phyloP scores from a whole-genome alignment of 2,888 invertebrate genomes.

The Rhagophthalmus giganteus region DNA sequence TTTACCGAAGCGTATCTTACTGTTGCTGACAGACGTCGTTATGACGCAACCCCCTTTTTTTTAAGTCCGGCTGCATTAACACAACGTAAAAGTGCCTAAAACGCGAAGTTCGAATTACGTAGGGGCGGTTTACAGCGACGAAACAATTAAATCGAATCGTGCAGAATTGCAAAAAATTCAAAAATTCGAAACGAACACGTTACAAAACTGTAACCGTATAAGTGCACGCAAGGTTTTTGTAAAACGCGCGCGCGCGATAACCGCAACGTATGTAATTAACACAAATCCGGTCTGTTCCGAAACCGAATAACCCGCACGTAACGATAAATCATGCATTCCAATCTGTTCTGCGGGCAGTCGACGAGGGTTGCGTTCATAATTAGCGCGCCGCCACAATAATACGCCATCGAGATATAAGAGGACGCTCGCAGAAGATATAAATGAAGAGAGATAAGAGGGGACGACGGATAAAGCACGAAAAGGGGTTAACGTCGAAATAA shows the following conservation, averaged over 20 bases:
- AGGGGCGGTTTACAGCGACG: too few relatives aligned
- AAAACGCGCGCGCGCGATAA: conserved; percentile 10
- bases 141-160: too few relatives aligned
- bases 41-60: too few relatives aligned
- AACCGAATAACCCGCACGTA: conserved; percentile 23
- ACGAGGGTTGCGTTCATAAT: conserved; percentile 24
- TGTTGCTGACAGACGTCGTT: too few relatives aligned
- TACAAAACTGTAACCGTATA: too few relatives aligned
- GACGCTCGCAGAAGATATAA: conserved; percentile 15
- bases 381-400: conserved; percentile 26
- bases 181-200: too few relatives aligned
- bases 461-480: conserved; percentile 27
- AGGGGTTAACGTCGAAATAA: conserved; percentile 25
- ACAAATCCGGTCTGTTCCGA: conserved; percentile 21
- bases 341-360: conserved; percentile 24
- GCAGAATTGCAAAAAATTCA: too few relatives aligned
- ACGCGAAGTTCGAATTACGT: too few relatives aligned
- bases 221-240: too few relatives aligned
- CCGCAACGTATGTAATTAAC: conserved; percentile 24
- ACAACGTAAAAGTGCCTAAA: too few relatives aligned
- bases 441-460: conserved; percentile 27
- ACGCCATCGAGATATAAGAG: conserved; percentile 20
- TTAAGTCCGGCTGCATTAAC: too few relatives aligned
- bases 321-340: conserved; percentile 30
- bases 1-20: too few relatives aligned